Evolutionary conservation across 2,888 invertebrate species (phyloP).

Genomic region (Sarcophaga caerulescens): DNA sequence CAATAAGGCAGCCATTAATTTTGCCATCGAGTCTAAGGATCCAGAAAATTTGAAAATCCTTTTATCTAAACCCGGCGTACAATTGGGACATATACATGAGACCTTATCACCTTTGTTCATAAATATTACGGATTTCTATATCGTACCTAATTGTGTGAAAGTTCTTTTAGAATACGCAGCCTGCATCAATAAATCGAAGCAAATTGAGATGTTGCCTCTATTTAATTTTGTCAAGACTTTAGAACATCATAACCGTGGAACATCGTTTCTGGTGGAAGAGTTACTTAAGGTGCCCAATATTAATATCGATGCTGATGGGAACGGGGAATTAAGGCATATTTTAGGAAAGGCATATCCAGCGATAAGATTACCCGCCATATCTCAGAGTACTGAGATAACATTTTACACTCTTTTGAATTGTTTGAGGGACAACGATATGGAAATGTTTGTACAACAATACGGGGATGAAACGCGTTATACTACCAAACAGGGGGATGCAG

Average conservation of each 20-base stretch:
- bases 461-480: conserved; percentile 74
- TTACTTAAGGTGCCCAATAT: conserved; percentile 74
- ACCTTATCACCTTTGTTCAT: conserved; percentile 75
- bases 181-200: conserved; percentile 78
- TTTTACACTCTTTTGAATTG: conserved; percentile 82
- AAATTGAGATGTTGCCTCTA: conserved; percentile 77
- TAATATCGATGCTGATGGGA: conserved; percentile 78
- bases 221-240: conserved; percentile 75
- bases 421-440: conserved; percentile 83
- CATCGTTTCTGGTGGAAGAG: conserved; percentile 72
- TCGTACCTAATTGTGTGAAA: conserved; percentile 71
- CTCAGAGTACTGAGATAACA: conserved; percentile 65
- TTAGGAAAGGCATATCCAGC: conserved; percentile 73
- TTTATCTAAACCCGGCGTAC: conserved; percentile 70
- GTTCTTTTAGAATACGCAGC: conserved; percentile 76
- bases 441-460: conserved; percentile 83
- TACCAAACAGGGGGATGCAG: conserved; percentile 72
- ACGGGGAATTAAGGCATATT: conserved; percentile 77
- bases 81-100: conserved; percentile 74
- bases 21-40: conserved; percentile 78
- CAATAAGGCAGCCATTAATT: conserved; percentile 78
- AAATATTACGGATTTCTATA: conserved; percentile 70
- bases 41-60: conserved; percentile 74
- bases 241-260: conserved; percentile 70
- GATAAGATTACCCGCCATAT: conserved; percentile 71